A percentile compares a stretch with the other conserved stretches of the same genome.
Evolutionary conservation across 2,888 invertebrate genomes (phyloP).

Genomic region (Rhagonycha fulva): DNA sequence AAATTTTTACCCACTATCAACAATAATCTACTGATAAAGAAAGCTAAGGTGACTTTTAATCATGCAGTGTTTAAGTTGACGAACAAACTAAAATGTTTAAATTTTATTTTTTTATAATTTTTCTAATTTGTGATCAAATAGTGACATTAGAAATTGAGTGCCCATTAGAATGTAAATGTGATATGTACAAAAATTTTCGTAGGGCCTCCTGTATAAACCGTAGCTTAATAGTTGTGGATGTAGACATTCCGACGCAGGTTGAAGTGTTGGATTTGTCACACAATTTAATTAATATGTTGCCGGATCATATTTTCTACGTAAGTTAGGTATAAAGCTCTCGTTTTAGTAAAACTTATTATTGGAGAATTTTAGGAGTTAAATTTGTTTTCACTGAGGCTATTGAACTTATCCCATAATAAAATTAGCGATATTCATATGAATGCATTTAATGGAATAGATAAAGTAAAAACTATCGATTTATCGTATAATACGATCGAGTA

Average conservation of each 20-base stretch:
- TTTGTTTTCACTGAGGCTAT: conserved; percentile 56
- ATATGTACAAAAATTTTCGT: conserved; percentile 57
- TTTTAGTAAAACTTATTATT: background rate
- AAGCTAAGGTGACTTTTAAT: background rate
- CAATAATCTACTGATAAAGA: background rate
- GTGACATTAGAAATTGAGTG: conserved; percentile 46
- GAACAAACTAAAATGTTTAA: background rate
- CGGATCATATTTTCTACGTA: conserved; percentile 66
- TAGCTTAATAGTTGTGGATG: conserved; percentile 62
- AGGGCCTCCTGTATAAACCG: conserved; percentile 61
- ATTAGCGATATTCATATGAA: conserved; percentile 66
- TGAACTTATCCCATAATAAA: conserved; percentile 64
- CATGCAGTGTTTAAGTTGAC: background rate
- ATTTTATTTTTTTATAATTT: background rate
- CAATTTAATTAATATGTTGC: conserved; percentile 65
- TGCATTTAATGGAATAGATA: conserved; percentile 61
- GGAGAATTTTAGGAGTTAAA: conserved; percentile 57
- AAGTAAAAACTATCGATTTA: conserved; percentile 61
- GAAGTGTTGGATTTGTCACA: conserved; percentile 65
- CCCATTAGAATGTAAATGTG: conserved; percentile 62
- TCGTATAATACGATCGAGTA: conserved; percentile 66
- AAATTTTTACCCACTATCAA: background rate
- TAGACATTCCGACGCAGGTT: conserved; percentile 63
- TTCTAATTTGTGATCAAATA: background rate
- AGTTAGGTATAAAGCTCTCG: conserved; percentile 31